phyloP scores from a whole-genome alignment of 2,888 invertebrate genomes.

The Osmoderma eremita region DNA sequence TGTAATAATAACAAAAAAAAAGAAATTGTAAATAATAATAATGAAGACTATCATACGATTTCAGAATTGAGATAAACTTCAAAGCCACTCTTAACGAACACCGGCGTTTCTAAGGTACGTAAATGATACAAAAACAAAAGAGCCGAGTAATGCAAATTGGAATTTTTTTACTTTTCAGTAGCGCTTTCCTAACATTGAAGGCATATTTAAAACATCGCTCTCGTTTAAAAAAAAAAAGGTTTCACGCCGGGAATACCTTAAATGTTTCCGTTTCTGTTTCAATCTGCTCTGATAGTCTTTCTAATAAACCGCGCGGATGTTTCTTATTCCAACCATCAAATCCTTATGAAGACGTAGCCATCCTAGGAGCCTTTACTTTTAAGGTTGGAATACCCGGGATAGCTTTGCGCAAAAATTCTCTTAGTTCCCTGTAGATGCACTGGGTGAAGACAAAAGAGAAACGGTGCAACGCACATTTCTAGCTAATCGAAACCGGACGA shows the following conservation, averaged over 20 bases:
- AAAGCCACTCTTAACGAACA: no score
- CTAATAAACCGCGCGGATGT: slow-evolving; percentile 2
- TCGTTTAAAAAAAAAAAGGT: slow-evolving; percentile 8
- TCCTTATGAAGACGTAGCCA: slow-evolving; percentile 34
- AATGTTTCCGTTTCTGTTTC: slow-evolving; percentile 28
- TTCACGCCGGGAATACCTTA: slow-evolving; percentile 4
- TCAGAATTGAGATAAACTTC: no score
- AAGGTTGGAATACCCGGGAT: slow-evolving; percentile 18
- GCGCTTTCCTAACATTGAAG: slow-evolving; percentile 8
- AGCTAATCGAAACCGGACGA: slow-evolving; percentile 12
- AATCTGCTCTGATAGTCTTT: slow-evolving; percentile 26
- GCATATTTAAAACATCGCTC: slow-evolving; percentile 13
- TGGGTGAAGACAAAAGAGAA: slow-evolving; percentile 2
- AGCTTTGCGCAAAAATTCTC: slow-evolving; percentile 27
- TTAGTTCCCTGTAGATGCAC: slow-evolving; percentile 17
- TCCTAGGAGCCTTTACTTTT: slow-evolving; percentile 26
- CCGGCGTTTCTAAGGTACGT: no score
- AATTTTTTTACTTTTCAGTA: neutral
- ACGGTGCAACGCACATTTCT: slow-evolving; percentile 13
- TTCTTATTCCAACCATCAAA: slow-evolving; percentile 12
- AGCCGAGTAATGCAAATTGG: no score
- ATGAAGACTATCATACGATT: no score
- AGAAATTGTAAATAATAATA: no score
- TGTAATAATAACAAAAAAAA: no score
- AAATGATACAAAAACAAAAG: no score